Conservation (phyloP, 2,113 vertebrate genomes). For the Ailurus styani region DNA sequence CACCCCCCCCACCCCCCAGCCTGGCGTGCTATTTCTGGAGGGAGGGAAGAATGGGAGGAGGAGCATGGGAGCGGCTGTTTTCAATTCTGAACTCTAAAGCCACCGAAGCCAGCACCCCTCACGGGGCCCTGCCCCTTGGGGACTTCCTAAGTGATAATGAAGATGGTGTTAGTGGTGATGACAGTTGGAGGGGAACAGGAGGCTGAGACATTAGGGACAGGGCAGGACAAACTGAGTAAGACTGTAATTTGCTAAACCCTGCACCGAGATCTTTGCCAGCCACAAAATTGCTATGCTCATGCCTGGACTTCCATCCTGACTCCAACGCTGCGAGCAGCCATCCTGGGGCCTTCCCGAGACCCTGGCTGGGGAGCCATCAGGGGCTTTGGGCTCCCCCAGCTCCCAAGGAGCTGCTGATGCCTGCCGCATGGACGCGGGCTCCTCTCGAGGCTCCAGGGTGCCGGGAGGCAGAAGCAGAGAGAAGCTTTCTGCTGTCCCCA, state of each 20-base stretch:
- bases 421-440: rapidly evolving
- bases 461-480: neutral
- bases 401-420: neutral
- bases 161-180: conserved; percentile 37
- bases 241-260: conserved; percentile 52
- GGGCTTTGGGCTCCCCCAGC: rapidly evolving
- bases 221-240: neutral
- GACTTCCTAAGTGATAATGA: conserved; percentile 14
- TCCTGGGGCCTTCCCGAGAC: neutral
- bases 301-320: neutral
- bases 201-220: neutral
- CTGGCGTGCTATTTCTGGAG: neutral
- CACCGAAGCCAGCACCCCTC: neutral
- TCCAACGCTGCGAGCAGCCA: neutral
- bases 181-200: neutral
- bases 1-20: too few species aligned
- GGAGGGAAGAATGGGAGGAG: neutral
- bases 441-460: neutral
- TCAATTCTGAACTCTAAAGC: neutral
- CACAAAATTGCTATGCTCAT: conserved; percentile 34
- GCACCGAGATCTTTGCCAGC: conserved; percentile 36
- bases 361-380: neutral
- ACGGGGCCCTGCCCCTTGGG: neutral
- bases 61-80: neutral
- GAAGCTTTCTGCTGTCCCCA: neutral